These are phyloP conservation scores for Zelleria hepariella DNA, from an alignment of 2,888 invertebrate genomes.

Conservation along the genomic window DNA sequence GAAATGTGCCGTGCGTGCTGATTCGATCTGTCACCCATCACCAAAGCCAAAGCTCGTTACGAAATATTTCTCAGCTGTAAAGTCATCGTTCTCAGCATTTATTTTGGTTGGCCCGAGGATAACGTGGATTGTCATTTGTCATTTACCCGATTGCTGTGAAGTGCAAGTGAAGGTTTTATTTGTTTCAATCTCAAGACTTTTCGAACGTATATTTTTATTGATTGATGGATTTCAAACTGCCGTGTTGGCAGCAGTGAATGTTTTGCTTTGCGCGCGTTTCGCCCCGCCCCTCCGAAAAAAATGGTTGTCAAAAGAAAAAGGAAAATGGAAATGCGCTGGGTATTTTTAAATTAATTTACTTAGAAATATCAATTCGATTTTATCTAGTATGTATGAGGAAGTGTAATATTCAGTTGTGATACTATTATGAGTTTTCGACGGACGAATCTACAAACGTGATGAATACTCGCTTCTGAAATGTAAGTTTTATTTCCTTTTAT, in stretches of 20 bases:
- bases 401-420: background rate
- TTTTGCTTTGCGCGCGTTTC: slow-evolving; percentile 33
- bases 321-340: background rate
- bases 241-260: slow-evolving; percentile 11
- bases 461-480: background rate
- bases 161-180: too few species aligned
- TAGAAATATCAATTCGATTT: background rate
- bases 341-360: background rate
- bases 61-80: too few species aligned
- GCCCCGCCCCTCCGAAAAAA: slow-evolving; percentile 39
- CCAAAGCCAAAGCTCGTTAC: too few species aligned
- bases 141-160: too few species aligned
- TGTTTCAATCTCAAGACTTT: too few species aligned
- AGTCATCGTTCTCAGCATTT: too few species aligned
- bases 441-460: background rate
- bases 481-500: background rate
- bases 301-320: slow-evolving; percentile 16
- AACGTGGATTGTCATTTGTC: too few species aligned
- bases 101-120: too few species aligned
- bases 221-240: background rate
- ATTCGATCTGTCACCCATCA: too few species aligned
- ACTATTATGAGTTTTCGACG: background rate
- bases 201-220: background rate
- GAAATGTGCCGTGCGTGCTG: background rate
- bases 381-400: background rate